Evolutionary conservation across 2,888 invertebrate species (phyloP).

Genomic region (Drosophila antonietae): DNA sequence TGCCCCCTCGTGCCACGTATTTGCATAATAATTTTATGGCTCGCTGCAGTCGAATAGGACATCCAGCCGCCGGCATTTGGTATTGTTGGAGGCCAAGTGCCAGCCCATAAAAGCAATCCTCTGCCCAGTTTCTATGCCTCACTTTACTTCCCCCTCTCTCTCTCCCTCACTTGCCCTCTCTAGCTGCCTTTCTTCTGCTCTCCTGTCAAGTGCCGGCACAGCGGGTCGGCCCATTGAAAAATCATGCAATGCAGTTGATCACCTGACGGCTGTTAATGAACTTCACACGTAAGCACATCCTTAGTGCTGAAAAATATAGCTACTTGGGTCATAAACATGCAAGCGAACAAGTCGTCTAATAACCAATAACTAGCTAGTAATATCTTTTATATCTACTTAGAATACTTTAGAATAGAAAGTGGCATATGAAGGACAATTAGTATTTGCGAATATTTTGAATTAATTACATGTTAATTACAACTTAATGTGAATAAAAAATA

Average conservation of each 20-base stretch:
- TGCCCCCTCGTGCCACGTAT: slow-evolving; percentile 33
- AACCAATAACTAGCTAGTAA: neutral
- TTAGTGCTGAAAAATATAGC: neutral
- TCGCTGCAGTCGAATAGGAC: slow-evolving; percentile 75
- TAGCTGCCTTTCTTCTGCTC: neutral
- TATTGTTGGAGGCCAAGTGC: slow-evolving; percentile 64
- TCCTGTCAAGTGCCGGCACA: slow-evolving; percentile 30
- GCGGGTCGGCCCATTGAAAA: slow-evolving; percentile 45
- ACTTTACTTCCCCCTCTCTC: neutral
- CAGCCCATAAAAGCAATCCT: slow-evolving; percentile 55
- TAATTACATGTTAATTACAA: too few relatives aligned
- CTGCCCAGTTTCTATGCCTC: neutral
- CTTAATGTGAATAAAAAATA: too few relatives aligned
- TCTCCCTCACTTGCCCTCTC: neutral
- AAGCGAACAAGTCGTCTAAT: slow-evolving; percentile 11
- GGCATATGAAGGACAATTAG: neutral
- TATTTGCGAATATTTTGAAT: too few relatives aligned
- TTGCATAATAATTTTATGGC: slow-evolving; percentile 79
- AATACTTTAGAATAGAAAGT: neutral
- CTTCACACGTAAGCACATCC: slow-evolving; percentile 53
- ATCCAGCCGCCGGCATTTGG: slow-evolving; percentile 53
- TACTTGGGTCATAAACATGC: slow-evolving; percentile 32
- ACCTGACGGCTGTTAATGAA: slow-evolving; percentile 62
- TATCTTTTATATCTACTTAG: neutral
- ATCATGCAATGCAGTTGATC: slow-evolving; percentile 64